These are phyloP conservation scores for Chaunax sp. DNA, from an alignment of 2,797 vertebrate genomes.

Conservation along the genomic window DNA sequence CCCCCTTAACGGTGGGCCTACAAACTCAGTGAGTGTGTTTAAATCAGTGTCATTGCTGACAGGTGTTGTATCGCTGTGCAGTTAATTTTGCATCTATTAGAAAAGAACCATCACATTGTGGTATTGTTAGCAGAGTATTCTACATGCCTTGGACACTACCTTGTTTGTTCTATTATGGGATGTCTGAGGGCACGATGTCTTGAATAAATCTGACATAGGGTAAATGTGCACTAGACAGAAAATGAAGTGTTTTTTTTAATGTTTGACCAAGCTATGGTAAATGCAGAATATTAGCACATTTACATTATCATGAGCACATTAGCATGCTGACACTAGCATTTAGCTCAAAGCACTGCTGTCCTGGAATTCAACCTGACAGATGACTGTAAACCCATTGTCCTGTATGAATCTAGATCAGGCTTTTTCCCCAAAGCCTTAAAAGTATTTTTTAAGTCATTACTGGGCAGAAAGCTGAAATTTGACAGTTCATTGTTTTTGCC, in stretches of 20 bases:
- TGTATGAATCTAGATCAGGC: slow-evolving; percentile 6
- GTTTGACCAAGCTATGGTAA: background rate
- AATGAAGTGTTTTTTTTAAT: background rate
- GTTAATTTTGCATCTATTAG: background rate
- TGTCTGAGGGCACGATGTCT: background rate
- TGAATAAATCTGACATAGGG: background rate
- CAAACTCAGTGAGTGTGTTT: too few species aligned
- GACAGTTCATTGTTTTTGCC: slow-evolving; percentile 58
- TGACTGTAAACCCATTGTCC: background rate
- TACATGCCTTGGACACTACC: background rate
- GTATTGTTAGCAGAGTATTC: background rate
- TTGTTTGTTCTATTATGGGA: background rate
- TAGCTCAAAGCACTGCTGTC: slow-evolving; percentile 2
- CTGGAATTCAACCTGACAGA: background rate
- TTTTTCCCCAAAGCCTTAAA: background rate
- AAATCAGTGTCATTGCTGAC: background rate
- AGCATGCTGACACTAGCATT: background rate
- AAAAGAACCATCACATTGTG: background rate
- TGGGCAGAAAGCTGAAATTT: slow-evolving; percentile 45
- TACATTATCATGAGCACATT: background rate
- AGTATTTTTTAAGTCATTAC: slow-evolving; percentile 50
- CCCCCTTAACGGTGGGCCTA: too few species aligned
- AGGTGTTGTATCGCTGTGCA: too few species aligned
- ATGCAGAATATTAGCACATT: background rate
- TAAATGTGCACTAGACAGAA: background rate